These are phyloP conservation scores for Euspilapteryx auroguttella DNA, from an alignment of 2,888 invertebrate species.

Conservation along the genomic window DNA sequence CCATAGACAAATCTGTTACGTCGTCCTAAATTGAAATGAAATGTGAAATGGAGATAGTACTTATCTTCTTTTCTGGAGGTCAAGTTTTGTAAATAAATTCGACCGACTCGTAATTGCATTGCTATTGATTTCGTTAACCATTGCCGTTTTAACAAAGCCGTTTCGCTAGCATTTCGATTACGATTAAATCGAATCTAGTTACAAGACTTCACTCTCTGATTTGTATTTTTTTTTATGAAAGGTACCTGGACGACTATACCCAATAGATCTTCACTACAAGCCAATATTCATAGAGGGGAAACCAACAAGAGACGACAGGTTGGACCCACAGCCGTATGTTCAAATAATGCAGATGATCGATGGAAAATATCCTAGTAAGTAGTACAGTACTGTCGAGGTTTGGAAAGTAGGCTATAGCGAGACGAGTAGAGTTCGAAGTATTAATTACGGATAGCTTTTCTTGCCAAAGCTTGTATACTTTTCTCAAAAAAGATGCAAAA, in stretches of 20 bases:
- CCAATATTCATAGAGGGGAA: slow-evolving; percentile 62
- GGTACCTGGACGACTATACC: slow-evolving; percentile 94
- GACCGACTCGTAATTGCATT: too few species aligned
- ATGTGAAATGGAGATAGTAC: too few species aligned
- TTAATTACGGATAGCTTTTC: too few species aligned
- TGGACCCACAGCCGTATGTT: slow-evolving; percentile 93
- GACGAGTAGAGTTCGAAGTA: too few species aligned
- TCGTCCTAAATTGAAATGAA: too few species aligned
- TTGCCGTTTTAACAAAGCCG: not conserved
- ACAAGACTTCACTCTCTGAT: not conserved
- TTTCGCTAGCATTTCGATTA: not conserved
- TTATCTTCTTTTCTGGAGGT: too few species aligned
- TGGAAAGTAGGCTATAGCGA: slow-evolving; percentile 4
- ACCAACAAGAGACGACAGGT: slow-evolving; percentile 66
- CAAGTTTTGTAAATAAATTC: too few species aligned
- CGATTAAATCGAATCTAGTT: not conserved
- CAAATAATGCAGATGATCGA: slow-evolving; percentile 92
- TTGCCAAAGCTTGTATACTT: too few species aligned
- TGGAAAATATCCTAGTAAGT: slow-evolving; percentile 77
- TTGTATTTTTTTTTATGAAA: slow-evolving; percentile 15
- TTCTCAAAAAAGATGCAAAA: too few species aligned
- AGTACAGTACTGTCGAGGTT: not conserved
- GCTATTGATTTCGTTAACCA: too few species aligned
- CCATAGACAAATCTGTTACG: too few species aligned
- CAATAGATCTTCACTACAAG: slow-evolving; percentile 87